Evolutionary conservation across 2,888 invertebrate species (phyloP), one percentile per base, ranked within the genome.

Genomic region (Microplitis manilae): DNA sequence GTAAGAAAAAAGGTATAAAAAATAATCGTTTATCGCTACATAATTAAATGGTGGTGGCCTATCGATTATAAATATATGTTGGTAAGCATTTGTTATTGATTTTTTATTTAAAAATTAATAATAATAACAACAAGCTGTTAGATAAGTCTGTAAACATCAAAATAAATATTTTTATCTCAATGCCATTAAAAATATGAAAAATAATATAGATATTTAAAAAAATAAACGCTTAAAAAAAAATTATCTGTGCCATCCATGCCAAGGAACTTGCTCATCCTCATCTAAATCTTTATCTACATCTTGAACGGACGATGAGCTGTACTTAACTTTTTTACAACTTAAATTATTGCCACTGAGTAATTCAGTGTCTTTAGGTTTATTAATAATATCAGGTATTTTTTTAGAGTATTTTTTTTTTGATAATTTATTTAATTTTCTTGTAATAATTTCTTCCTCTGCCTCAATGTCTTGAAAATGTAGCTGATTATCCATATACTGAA

Each of bases 391-490:
- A 20, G 20, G 20, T 20, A 20, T 20, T 20, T 20, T 20, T 20
- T 20, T 20, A 1, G 20, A 20, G 20, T 20, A 20, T 20, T 20
- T 20, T 20, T 20, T 20, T 20, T 20, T 20, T 20, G 20, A 20
- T 20, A 20, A 20, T 20, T 20, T 20, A 20, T 20, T 20, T 20
- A 20, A 61, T 74, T 1, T 65, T 76, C 8, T 75, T 71, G 5
- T 76, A 73, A 20, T 61, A 15, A 79, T 75, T 6, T 80, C 75
- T 4, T 85, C 86, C 38, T 88, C 89, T 13, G 87, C 83, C 74
- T 90, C 90, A 7, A 89, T 88, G 68, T 90, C 89, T 78, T 89
- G 85, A 79, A 85, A 90, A 41, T 86, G 86, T 8, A 90, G 79
- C 68, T 87, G 85, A 6, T 89, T 87, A 61, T 89, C 87, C 88